Evolutionary conservation across 2,113 vertebrate genomes (phyloP).

Genomic region (Ahaetulla prasina): DNA sequence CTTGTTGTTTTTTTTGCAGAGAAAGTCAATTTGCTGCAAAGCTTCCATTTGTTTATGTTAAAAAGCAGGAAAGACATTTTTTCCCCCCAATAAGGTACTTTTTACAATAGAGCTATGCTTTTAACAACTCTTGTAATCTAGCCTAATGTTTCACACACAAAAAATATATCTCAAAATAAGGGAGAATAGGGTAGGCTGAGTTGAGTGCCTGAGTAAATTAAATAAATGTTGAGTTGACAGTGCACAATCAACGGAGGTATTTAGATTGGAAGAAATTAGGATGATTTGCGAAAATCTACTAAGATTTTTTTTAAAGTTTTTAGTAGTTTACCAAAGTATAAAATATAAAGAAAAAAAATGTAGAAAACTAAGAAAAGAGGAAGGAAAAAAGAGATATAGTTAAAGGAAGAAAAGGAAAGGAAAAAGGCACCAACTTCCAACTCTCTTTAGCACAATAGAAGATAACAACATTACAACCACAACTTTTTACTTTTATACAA

Average conservation of each 20-base stretch:
- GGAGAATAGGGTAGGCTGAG: not conserved
- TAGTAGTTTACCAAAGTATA: no score
- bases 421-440: no score
- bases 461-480: no score
- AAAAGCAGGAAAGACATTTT: not conserved
- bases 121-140: not conserved
- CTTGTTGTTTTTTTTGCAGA: not conserved
- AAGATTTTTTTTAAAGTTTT: not conserved
- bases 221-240: not conserved
- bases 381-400: no score
- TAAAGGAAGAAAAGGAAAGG: no score
- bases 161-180: not conserved
- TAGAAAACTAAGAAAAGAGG: no score
- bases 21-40: not conserved
- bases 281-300: not conserved
- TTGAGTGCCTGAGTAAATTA: not conserved
- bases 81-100: not conserved
- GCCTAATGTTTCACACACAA: not conserved
- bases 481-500: no score
- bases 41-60: not conserved
- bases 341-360: no score
- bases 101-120: not conserved
- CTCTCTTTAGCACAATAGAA: no score
- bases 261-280: not conserved
- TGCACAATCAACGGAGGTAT: not conserved